phyloP scores from a whole-genome alignment of 2,113 vertebrate genomes.

The Bungarus multicinctus region DNA sequence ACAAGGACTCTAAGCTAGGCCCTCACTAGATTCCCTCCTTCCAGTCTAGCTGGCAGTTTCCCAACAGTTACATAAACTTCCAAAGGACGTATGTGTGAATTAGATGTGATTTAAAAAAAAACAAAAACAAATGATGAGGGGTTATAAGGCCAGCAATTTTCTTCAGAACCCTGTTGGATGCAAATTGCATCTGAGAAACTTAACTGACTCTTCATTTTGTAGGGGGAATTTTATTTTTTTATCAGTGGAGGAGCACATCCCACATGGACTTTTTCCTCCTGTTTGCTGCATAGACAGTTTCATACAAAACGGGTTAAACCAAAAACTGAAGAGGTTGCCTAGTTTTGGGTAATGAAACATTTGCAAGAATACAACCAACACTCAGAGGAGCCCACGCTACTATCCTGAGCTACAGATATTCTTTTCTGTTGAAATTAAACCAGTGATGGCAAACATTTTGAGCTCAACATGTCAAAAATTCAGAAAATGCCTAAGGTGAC shows the following conservation, averaged over 20 bases:
- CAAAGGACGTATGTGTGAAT: neutral
- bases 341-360: neutral
- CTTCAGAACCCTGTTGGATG: neutral
- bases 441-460: neutral
- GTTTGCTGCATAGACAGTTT: neutral
- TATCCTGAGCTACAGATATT: neutral
- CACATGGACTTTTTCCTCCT: neutral
- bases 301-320: neutral
- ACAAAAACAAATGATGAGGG: neutral
- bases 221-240: neutral
- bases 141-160: neutral
- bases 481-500: neutral
- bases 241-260: neutral
- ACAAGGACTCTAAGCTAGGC: neutral
- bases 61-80: neutral
- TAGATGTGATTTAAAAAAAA: neutral
- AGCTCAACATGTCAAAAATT: neutral
- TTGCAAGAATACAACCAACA: neutral
- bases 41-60: neutral
- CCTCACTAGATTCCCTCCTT: neutral
- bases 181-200: neutral
- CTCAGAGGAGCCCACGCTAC: neutral
- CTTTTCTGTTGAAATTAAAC: neutral
- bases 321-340: neutral
- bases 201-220: neutral